Evolutionary conservation across 2,888 invertebrate genomes (phyloP).

Genomic region (Pseudococcus viburni): DNA sequence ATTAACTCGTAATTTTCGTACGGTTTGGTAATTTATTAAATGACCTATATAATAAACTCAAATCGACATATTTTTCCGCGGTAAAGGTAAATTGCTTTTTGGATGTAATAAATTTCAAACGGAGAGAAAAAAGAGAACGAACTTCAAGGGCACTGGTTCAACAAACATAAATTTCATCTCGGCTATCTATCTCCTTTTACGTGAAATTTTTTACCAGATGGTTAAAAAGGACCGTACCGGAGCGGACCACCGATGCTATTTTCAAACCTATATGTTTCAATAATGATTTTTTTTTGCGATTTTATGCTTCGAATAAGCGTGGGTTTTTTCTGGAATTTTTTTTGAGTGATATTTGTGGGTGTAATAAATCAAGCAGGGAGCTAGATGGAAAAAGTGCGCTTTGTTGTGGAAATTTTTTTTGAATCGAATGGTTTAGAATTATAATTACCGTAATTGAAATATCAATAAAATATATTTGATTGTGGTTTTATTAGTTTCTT

Average conservation of each 20-base stretch:
- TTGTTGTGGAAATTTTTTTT: not conserved
- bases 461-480: conserved; percentile 29
- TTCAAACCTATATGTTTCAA: not conserved
- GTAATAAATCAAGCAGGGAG: not conserved
- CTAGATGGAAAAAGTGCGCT: not conserved
- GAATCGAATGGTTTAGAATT: not conserved
- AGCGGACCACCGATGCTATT: not conserved
- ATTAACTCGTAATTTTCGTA: conserved; percentile 7
- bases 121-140: not conserved
- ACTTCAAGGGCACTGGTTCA: conserved; percentile 37
- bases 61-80: conserved; percentile 15
- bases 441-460: not conserved
- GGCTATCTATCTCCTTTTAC: conserved; percentile 9
- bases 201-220: conserved; percentile 3
- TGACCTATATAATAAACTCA: conserved; percentile 29
- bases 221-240: not conserved
- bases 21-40: conserved; percentile 18
- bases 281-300: not conserved
- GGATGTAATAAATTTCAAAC: conserved; percentile 22
- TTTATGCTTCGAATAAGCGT: not conserved
- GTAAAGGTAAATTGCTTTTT: conserved; percentile 37
- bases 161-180: conserved; percentile 27
- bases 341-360: not conserved
- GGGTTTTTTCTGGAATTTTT: not conserved
- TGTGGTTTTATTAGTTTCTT: conserved; percentile 17